Conservation (phyloP, 2,113 vertebrate species). For the Nesospiza acunhae region DNA sequence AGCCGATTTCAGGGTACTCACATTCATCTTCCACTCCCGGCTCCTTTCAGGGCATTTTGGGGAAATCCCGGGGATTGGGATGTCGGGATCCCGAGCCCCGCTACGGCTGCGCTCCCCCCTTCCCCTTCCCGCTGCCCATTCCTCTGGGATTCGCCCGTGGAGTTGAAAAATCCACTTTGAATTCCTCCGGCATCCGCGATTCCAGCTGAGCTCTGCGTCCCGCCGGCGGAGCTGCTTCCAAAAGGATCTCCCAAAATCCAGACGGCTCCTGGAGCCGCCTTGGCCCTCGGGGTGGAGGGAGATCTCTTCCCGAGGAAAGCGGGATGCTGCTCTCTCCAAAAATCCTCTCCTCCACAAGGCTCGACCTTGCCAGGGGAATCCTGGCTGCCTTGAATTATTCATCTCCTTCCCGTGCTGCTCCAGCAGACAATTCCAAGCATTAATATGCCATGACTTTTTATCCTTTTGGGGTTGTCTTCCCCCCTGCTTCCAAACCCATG, state of each 20-base stretch:
- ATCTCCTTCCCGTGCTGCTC: conserved; percentile 67
- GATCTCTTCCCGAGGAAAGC: conserved; percentile 44
- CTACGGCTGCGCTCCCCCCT: conserved; percentile 63
- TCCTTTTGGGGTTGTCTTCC: not conserved
- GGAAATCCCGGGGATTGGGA: not conserved
- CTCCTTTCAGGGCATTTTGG: conserved; percentile 80
- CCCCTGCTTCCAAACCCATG: fast-evolving
- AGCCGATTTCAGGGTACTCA: conserved; percentile 64
- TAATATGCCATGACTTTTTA: conserved; percentile 69
- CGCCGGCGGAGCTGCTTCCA: conserved; percentile 30
- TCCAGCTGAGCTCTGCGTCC: conserved; percentile 42
- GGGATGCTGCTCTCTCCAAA: conserved; percentile 47
- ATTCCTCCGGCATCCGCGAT: conserved; percentile 66
- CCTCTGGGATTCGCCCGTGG: conserved; percentile 52
- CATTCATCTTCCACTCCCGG: conserved; percentile 73
- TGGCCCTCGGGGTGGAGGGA: conserved; percentile 24
- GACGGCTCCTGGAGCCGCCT: conserved; percentile 26
- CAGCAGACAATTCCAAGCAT: conserved; percentile 68
- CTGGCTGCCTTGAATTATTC: conserved; percentile 79
- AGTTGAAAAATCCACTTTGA: conserved; percentile 70
- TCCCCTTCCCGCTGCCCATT: conserved; percentile 58
- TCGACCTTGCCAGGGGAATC: conserved; percentile 76
- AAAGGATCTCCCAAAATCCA: not conserved
- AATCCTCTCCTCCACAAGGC: conserved; percentile 71
- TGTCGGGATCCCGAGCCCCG: not conserved